These are phyloP conservation scores for Sus cebifrons DNA, from an alignment of 2,797 vertebrate genomes.

Conservation along the genomic window DNA sequence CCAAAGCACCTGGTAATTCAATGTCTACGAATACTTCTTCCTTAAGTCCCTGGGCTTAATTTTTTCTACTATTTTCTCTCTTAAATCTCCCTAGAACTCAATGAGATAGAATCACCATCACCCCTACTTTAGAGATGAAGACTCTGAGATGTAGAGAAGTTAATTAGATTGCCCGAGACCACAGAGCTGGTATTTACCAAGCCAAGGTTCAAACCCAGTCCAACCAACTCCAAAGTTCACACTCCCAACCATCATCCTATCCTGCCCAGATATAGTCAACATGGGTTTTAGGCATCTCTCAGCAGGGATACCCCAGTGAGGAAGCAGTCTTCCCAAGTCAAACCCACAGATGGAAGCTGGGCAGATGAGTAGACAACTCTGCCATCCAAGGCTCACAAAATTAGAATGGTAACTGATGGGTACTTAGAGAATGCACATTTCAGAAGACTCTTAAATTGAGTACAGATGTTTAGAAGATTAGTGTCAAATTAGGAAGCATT, in stretches of 20 bases:
- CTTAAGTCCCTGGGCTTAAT: background rate
- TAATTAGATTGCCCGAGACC: background rate
- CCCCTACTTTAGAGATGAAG: background rate
- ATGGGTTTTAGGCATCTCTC: background rate
- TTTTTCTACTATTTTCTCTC: background rate
- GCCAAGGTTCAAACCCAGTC: background rate
- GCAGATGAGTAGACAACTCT: slow-evolving; percentile 24
- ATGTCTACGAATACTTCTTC: background rate
- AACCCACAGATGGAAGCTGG: background rate
- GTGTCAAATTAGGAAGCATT: slow-evolving; percentile 64
- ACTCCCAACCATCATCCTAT: background rate
- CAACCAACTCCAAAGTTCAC: background rate
- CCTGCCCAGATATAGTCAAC: background rate
- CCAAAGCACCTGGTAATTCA: background rate
- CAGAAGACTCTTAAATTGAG: slow-evolving; percentile 68
- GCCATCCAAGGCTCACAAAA: slow-evolving; percentile 6
- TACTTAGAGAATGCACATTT: slow-evolving; percentile 45
- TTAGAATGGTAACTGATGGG: background rate
- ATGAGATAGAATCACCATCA: background rate
- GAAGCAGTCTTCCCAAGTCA: background rate
- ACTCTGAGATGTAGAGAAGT: background rate
- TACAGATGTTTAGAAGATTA: slow-evolving; percentile 73
- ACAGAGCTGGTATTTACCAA: background rate
- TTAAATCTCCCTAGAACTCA: slow-evolving; percentile 1
- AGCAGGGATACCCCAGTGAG: background rate